Evolutionary conservation across 1,140 invertebrate species (phyloP).

Genomic region (Lasioglossum albipes): DNA sequence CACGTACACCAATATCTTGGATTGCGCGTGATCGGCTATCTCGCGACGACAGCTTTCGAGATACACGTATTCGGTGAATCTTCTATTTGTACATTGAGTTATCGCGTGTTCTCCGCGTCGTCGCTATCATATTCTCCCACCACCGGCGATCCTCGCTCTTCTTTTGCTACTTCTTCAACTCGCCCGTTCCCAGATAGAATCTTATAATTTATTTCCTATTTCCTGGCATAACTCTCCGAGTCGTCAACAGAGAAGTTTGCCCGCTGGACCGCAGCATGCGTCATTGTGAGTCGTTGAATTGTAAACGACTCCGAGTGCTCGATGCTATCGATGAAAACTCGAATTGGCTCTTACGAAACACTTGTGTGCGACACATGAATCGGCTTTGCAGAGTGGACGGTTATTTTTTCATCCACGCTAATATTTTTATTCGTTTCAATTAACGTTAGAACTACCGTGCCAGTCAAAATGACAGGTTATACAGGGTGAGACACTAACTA

Average conservation of each 20-base stretch:
- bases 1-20: slow-evolving; percentile 34
- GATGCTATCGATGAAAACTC: not conserved
- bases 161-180: not conserved
- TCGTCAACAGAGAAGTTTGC: slow-evolving; percentile 13
- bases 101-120: slow-evolving; percentile 9
- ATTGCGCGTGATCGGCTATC: slow-evolving; percentile 48
- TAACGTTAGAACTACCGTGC: too few relatives aligned
- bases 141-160: not conserved
- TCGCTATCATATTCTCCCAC: slow-evolving; percentile 7
- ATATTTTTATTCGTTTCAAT: too few relatives aligned
- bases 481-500: too few relatives aligned
- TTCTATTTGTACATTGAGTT: slow-evolving; percentile 12
- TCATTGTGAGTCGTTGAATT: slow-evolving; percentile 13
- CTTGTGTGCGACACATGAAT: not conserved
- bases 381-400: too few relatives aligned
- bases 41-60: not conserved
- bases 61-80: not conserved
- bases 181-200: not conserved
- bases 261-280: not conserved
- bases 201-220: slow-evolving; percentile 20
- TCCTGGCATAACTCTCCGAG: slow-evolving; percentile 11
- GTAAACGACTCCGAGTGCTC: not conserved
- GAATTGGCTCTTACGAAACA: not conserved
- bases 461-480: too few relatives aligned
- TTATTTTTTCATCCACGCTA: too few relatives aligned